A percentile compares a stretch with the other conserved stretches of the same genome.
Evolutionary conservation across 2,113 vertebrate species (phyloP).

Genomic region (Amblyornis subalaris): DNA sequence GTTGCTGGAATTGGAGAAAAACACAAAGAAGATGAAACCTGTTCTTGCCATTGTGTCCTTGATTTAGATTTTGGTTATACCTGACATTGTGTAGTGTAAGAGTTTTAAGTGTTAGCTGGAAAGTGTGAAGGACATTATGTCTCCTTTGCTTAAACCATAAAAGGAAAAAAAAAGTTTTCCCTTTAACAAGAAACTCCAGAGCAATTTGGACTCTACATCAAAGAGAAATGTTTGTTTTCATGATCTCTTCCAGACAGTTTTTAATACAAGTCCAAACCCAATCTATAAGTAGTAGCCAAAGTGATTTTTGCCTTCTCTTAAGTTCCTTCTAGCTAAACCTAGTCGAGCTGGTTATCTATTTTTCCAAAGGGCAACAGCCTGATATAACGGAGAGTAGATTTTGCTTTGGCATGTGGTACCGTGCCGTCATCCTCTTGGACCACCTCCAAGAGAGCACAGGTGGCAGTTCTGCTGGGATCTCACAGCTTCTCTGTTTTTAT

Average conservation of each 20-base stretch:
- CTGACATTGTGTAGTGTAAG: not conserved
- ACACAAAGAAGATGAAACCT: not conserved
- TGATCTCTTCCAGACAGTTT: conserved; percentile 1
- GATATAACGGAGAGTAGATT: not conserved
- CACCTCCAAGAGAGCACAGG: not conserved
- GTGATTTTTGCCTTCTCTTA: not conserved
- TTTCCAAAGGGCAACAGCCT: not conserved
- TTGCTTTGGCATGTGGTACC: not conserved
- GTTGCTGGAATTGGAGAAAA: not conserved
- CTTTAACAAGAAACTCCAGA: not conserved
- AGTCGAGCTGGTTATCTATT: not conserved
- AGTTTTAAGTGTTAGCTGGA: not conserved
- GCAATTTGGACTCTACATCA: not conserved
- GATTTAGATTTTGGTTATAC: conserved; percentile 4
- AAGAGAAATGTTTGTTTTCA: not conserved
- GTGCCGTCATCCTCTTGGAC: not conserved
- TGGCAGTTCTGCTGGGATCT: conserved; percentile 29
- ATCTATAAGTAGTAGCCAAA: not conserved
- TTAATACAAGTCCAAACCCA: not conserved
- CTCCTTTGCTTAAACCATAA: not conserved
- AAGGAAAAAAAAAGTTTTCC: not conserved
- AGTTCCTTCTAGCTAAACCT: not conserved
- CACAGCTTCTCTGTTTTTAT: conserved; percentile 31
- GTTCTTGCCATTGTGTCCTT: not conserved
- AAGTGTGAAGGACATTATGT: not conserved